A percentile compares a stretch with the other conserved stretches of the same genome.
Evolutionary conservation across 2,888 invertebrate species (phyloP).

Genomic region (Osmoderma eremita): DNA sequence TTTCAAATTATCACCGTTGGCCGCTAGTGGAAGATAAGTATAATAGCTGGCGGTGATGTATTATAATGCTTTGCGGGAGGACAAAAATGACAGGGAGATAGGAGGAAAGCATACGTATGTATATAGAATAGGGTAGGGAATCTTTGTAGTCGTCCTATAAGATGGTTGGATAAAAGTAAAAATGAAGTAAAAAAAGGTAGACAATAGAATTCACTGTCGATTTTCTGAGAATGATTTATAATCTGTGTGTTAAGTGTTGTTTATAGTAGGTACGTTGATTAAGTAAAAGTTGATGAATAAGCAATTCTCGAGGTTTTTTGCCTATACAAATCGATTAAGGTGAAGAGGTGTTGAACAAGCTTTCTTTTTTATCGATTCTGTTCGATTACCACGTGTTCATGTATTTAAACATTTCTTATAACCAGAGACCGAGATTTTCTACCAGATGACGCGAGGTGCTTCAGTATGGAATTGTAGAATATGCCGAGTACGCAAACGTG

Average conservation of each 20-base stretch:
- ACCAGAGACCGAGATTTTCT: too few species aligned
- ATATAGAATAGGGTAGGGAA: too few species aligned
- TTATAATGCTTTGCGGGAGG: constrained; percentile 1
- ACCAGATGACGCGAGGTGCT: too few species aligned
- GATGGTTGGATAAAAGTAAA: too few species aligned
- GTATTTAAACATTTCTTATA: too few species aligned
- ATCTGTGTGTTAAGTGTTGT: too few species aligned
- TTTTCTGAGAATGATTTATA: too few species aligned
- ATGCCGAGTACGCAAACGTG: too few species aligned
- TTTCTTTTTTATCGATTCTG: not conserved
- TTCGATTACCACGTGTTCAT: not conserved
- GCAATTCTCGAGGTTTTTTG: not conserved
- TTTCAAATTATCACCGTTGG: constrained; percentile 3
- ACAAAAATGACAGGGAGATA: not conserved
- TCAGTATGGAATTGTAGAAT: too few species aligned
- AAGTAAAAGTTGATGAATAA: constrained; percentile 12
- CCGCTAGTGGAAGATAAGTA: not conserved
- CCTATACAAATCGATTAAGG: too few species aligned
- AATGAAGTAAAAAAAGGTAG: not conserved
- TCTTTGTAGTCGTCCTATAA: too few species aligned
- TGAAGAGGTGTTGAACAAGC: not conserved
- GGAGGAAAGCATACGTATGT: not conserved
- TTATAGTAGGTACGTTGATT: constrained; percentile 9
- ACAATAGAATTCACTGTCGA: not conserved
- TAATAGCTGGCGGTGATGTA: constrained; percentile 10